Conservation (phyloP, 2,113 vertebrate genomes). For the Albula goreensis region DNA sequence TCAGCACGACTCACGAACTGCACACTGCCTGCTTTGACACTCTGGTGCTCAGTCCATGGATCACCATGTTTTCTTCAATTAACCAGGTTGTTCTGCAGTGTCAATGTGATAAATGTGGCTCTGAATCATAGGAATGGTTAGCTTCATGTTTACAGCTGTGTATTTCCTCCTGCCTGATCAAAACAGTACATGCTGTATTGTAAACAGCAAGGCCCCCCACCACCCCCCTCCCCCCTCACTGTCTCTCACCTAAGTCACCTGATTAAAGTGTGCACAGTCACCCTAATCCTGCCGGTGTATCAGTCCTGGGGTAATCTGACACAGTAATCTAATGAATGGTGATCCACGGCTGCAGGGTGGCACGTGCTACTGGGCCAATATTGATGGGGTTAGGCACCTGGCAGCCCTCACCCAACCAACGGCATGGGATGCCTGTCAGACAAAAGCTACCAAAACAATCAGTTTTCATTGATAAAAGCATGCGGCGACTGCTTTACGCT, state of each 20-base stretch:
- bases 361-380: not conserved
- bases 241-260: slow-evolving; percentile 7
- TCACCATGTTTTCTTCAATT: not conserved
- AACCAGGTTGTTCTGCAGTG: not conserved
- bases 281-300: slow-evolving; percentile 16
- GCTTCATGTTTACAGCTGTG: not conserved
- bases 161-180: not conserved
- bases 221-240: not conserved
- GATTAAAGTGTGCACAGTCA: not conserved
- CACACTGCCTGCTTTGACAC: not conserved
- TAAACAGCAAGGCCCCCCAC: not conserved
- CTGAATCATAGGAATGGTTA: too few species aligned
- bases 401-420: not conserved
- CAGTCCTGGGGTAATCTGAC: slow-evolving; percentile 23
- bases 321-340: slow-evolving; percentile 29
- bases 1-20: not conserved
- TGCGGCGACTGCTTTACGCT: not conserved
- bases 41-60: too few species aligned
- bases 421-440: not conserved
- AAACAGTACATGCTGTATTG: not conserved
- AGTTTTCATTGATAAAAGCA: not conserved
- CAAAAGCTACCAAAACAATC: not conserved
- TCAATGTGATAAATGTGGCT: not conserved
- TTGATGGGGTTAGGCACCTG: not conserved
- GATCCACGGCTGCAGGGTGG: not conserved